Percentiles rank a stretch among this genome's conserved stretches.
phyloP scores from a whole-genome alignment of 2,888 invertebrate species.

The Brachylomia viminalis region DNA sequence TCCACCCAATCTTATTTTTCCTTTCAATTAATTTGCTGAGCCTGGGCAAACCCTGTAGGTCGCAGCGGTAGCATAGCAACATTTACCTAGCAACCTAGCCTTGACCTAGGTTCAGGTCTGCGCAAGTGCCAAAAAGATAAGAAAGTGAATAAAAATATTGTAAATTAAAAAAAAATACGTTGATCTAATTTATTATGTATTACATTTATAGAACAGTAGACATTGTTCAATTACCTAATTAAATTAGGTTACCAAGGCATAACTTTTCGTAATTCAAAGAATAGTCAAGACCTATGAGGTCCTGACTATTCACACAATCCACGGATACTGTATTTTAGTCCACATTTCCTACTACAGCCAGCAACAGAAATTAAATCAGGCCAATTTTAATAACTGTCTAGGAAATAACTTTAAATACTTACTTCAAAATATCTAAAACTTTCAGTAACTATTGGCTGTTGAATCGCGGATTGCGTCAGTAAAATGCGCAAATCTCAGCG shows the following conservation, averaged over 20 bases:
- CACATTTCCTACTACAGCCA: background rate
- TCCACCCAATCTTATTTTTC: background rate
- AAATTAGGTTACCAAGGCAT: background rate
- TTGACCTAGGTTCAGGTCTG: background rate
- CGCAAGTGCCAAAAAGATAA: background rate
- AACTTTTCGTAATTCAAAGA: background rate
- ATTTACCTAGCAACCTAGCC: background rate
- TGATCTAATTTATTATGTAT: too few relatives aligned
- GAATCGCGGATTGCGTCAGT: slow-evolving; percentile 57
- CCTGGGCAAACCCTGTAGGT: background rate
- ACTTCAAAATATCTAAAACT: background rate
- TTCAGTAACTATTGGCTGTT: slow-evolving; percentile 28
- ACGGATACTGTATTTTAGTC: background rate
- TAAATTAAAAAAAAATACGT: too few relatives aligned
- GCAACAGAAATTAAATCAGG: background rate
- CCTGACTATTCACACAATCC: too few relatives aligned
- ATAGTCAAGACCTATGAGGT: background rate
- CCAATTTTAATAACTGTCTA: background rate
- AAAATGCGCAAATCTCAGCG: slow-evolving; percentile 60
- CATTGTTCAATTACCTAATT: background rate
- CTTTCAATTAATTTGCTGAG: background rate
- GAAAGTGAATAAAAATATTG: background rate
- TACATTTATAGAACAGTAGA: background rate
- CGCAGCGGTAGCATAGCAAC: background rate
- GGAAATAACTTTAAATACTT: background rate